Base-by-base conservation (phyloP, 2,113 vertebrate species). In the Tenebrosternarchus preto region DNA sequence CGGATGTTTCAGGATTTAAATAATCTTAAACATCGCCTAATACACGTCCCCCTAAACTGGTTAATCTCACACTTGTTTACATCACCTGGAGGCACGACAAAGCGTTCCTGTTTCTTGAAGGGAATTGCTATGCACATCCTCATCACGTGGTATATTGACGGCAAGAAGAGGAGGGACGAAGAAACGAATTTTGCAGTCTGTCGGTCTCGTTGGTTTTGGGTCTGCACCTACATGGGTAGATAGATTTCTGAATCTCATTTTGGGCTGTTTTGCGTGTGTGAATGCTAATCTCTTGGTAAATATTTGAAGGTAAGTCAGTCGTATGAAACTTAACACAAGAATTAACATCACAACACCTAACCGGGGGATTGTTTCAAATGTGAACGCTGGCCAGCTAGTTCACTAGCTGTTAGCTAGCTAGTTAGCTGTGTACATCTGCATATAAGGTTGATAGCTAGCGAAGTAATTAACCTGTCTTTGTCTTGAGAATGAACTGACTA, bases 111-210 rank as follows among this genome's bases (percentile, higher is more conserved):
- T 56, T n/a, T 56, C 3, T 4, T 56, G 39, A 9, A 2, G 50
- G 72, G 2, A 53, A n/a, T n/a, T n/a, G n/a, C n/a, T n/a, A n/a
- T 12, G 57, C 67, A 72, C 24, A 36, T 36, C 60, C 73, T 8
- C 8, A 60, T 78, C 83, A 84, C 83, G 79, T 84, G 83, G 76
- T 25, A 56, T 1, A 11, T 15, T 5, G 39, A 61, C 24, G 17
- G 68, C 46, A 24, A 29, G 27, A 55, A 53, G 73, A 57, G 66
- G 77, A 20, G 33, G 61, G 43, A 36, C 9, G 57, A 31, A 77
- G 81, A 84, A 63, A 75, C 67, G 76, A 73, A 69, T 79, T 61
- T 70, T 60, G 64, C 77, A 27, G 68, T 39, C 64, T 29, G 24
- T 67, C 64, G 19, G 64, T 39, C 64, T 68, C 20, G 43, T 12